Base-by-base conservation (phyloP, 2,888 invertebrate species). In the Elmis aenea region DNA sequence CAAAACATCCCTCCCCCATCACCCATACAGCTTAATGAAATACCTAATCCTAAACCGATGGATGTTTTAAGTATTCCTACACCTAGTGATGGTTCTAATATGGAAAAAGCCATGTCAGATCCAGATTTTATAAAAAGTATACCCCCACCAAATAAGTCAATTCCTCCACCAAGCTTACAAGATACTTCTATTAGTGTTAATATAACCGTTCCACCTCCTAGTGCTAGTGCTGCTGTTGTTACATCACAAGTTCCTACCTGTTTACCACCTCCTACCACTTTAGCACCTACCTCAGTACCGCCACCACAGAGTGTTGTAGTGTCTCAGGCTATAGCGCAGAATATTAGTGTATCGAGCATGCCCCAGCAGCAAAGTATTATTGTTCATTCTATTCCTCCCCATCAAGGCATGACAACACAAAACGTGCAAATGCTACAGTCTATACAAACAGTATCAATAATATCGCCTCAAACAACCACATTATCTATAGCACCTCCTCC, bases 1-100 rank as follows among this genome's bases (percentile, higher is more conserved):
- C 76, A 77, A 54, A 75, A 75, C 42, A 78, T 79, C 53, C 77
- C 79, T 12, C 74, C 77, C 2, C 77, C 80, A 1, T 71, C 73
- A 52, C 75, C 78, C 2, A 68, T 77, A 28, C 73, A 77, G 44
- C 55, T 78, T 28, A 77, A 72, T 52, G 75, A 76, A 47, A 77
- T 78, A 42, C 76, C 77, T 4, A 76, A 76, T 48, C 76, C 77
- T 0, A 75, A 77, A 48, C 77, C 79, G 26, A 59, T 78, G 53
- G 79, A 80, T 52, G 67, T 74, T 29, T 67, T 74, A 48, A 73
- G 74, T 47, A 73, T 76, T 45, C 76, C 77, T 2, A 66, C 71
- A 11, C 71, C 72, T 2, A 62, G 46, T 22, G 65, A 66, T 20
- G 40, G 37, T 21, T 42, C 32, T 42, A 55, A 45, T 26, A 29